These are phyloP conservation scores for Bufo gargarizans DNA, from an alignment of 2,113 vertebrate species.

Conservation along the genomic window DNA sequence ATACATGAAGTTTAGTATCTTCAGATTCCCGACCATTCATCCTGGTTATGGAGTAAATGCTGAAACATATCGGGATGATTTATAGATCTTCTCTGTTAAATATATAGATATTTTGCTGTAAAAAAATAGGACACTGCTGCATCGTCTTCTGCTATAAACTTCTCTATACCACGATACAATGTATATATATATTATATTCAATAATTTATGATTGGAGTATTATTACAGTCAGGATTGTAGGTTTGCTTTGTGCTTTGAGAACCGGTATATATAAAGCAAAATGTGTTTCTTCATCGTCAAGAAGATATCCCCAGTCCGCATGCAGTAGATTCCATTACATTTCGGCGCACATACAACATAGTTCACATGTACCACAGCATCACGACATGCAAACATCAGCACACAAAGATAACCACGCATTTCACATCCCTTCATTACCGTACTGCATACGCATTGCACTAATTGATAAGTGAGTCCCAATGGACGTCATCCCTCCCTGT, in stretches of 20 bases:
- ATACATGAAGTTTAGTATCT: not conserved
- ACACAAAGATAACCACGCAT: not conserved
- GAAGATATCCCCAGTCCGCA: not conserved
- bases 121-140: not conserved
- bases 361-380: not conserved
- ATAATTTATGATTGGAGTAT: not conserved
- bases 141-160: slow-evolving; percentile 8
- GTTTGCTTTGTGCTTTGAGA: slow-evolving; percentile 20
- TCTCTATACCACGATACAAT: not conserved
- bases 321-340: not conserved
- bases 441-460: not conserved
- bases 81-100: slow-evolving; percentile 18
- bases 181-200: slow-evolving; percentile 31
- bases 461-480: not conserved
- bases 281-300: not conserved
- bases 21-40: not conserved
- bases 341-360: not conserved
- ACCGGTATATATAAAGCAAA: slow-evolving; percentile 2
- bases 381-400: not conserved
- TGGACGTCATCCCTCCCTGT: too few species aligned
- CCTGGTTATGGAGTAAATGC: not conserved
- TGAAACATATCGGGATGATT: slow-evolving; percentile 7
- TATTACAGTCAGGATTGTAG: not conserved
- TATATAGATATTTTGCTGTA: slow-evolving; percentile 23
- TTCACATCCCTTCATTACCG: not conserved